These are phyloP conservation scores for Cinclus mexicanus DNA, from an alignment of 2,113 vertebrate genomes.

Conservation along the genomic window DNA sequence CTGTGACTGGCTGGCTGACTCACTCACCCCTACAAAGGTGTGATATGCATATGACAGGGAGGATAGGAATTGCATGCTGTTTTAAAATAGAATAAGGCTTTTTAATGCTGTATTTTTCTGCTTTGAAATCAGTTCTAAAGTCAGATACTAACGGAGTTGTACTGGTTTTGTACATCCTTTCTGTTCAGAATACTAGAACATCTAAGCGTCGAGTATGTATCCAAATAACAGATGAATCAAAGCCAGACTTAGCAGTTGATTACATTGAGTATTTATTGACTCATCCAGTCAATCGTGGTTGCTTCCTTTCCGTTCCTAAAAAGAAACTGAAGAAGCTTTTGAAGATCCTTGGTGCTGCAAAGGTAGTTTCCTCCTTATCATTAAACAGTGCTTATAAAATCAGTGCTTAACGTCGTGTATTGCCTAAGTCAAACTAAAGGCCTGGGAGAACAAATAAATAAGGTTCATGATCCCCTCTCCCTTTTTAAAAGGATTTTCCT, in stretches of 20 bases:
- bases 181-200: slow-evolving; percentile 55
- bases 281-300: slow-evolving; percentile 75
- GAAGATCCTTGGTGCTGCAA: slow-evolving; percentile 77
- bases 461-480: background rate
- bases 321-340: slow-evolving; percentile 81
- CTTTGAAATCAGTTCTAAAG: background rate
- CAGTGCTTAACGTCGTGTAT: background rate
- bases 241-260: slow-evolving; percentile 84
- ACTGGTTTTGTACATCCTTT: background rate
- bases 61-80: background rate
- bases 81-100: background rate
- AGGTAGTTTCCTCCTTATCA: slow-evolving; percentile 70
- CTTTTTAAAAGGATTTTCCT: background rate
- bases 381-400: background rate
- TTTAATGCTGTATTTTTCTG: background rate
- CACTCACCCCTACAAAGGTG: slow-evolving; percentile 72
- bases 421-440: background rate
- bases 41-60: background rate
- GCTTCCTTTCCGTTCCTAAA: slow-evolving; percentile 74
- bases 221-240: slow-evolving; percentile 71
- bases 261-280: slow-evolving; percentile 88
- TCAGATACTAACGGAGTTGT: background rate
- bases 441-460: background rate
- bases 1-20: slow-evolving; percentile 83
- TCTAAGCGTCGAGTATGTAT: slow-evolving; percentile 76